Base-by-base conservation (phyloP, 2,797 vertebrate genomes). In the Pachyuromys duprasi region DNA sequence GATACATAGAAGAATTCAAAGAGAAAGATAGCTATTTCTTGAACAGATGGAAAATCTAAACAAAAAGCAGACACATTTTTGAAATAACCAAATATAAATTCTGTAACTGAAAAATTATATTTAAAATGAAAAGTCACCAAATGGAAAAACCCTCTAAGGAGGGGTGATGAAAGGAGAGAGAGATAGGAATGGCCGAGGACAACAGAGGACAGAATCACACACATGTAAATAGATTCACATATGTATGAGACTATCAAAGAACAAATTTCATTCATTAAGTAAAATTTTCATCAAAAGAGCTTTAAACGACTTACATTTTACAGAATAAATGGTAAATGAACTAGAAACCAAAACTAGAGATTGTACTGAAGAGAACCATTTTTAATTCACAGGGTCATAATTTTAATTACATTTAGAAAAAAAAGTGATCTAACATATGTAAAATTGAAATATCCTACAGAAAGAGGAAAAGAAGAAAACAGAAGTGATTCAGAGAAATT, bases 71-170 rank as follows among this genome's bases (percentile, higher is more conserved):
- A 39, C 67, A 74, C 13, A 79, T 63, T 74, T 75, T 65, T 60
- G 17, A 55, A 89, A 94, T 57, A 74, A 74, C 17, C 33, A 95
- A 81, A 87, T 12, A n/a, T 42, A 94, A 92, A 87, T 53, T 76
- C 0, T 36, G 17, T 72, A 90, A 67, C 72, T 78, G 12, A 93
- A 57, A 87, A 95, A 67, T 74, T 62, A 78, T 11, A 90, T 88
- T 79, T 93, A 31, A 93, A 94, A 76, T 63, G 24, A 89, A 93
- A 94, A 39, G 53, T 91, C 3, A 80, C 49, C 90, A 88, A 78
- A 79, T 74, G 69, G 26, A 84, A 42, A 83, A 49, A 67, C 13
- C 9, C 39, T 33, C 17, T 67, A 53, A 31, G 18, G 6, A 84
- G 31, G 82, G 7, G 63, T n/a, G 42, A 33, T 33, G 82, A 26